Base-by-base conservation (phyloP, 2,888 invertebrate genomes). In the Drosophila kambysellisi region DNA sequence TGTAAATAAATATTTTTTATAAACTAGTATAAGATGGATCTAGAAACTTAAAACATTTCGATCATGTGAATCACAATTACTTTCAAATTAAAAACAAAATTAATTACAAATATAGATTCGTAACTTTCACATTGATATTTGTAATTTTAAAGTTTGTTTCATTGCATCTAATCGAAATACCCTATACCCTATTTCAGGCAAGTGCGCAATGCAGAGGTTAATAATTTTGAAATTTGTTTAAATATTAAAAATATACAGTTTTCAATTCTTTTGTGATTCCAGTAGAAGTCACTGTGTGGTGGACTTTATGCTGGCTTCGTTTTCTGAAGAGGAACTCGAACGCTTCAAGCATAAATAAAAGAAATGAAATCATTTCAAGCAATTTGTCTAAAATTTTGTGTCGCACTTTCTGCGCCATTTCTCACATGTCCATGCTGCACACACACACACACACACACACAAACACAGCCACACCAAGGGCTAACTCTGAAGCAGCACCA, bases 361-460 rank as follows among this genome's bases (percentile, higher is more conserved):
- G 82, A 85, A 85, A 89, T 89, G 89, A 84, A 89, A 87, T 87
- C 90, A 86, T 87, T 87, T 87, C 76, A 67, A 90, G 89, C 90
- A 86, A 87, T 87, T 87, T 87, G 87, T 87, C 89, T 90, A 89
- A 81, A 90, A 89, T 87, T 87, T 88, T 87, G 89, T 89, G 87
- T 90, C 90, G 90, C 87, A 86, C 90, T 87, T 90, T 87, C 89
- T 87, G 87, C 88, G 74, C 81, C 83, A 87, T 90, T 87, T 90
- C 87, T 90, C 90, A 86, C 90, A 83, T 81, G 89, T 79, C 79
- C 89, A 74, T 76, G 76, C 63, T 72, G 59, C 33, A 56, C 52
- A 69, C 65, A 64, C 46, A n/a, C n/a, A 75, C 43, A 20, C 5
- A 43, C 20, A 43, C 41, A 11, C 20, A 43, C 11, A 11, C 7